Evolutionary conservation across 2,113 vertebrate species (phyloP), one percentile per base, ranked within the genome.

Genomic region (Bubo scandiacus): DNA sequence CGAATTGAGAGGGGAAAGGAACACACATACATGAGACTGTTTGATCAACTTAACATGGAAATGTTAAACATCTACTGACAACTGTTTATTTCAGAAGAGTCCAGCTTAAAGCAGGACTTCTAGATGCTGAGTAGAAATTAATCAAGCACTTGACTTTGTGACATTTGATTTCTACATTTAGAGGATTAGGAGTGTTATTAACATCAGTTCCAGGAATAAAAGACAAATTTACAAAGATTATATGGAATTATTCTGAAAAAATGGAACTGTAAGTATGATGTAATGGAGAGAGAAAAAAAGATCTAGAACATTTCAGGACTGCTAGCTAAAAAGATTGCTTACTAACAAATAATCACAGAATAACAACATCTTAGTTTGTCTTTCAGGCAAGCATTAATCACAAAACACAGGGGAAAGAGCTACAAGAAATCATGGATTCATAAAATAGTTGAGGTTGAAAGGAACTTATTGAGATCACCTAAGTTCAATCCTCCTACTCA

Each of bases 361-460:
- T 94, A 97, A 95, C 77, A 38, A 92, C 84, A 34, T n/a, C 62
- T 93, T 94, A 92, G 70, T 95, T 96, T 97, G 75, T 92, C 86
- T 97, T 97, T 97, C 95, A 96, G 12, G 51, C 59, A 92, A 86
- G 78, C 52, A 95, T 95, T 95, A 94, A 86, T 85, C 86, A 96
- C 87, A 96, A 90, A 97, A 91, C 32, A 72, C 23, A 80, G 74
- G 47, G 78, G 75, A 77, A 95, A 81, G 45, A 65, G 18, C 25
- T 61, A 20, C 36, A 66, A 26, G 16, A 95, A 81, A 91, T 93
- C 90, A 90, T 83, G 96, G 72, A 70, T 74, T 73, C 16, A n/a
- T 7, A n/a, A 13, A 80, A 38, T 7, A 81, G 6, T 25, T 72
- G 20, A 62, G 10, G 10, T 15, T 90, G 42, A 42, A 81, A 84